Base-by-base conservation (phyloP, 2,888 invertebrate genomes). In the Pyrochroa serraticornis region DNA sequence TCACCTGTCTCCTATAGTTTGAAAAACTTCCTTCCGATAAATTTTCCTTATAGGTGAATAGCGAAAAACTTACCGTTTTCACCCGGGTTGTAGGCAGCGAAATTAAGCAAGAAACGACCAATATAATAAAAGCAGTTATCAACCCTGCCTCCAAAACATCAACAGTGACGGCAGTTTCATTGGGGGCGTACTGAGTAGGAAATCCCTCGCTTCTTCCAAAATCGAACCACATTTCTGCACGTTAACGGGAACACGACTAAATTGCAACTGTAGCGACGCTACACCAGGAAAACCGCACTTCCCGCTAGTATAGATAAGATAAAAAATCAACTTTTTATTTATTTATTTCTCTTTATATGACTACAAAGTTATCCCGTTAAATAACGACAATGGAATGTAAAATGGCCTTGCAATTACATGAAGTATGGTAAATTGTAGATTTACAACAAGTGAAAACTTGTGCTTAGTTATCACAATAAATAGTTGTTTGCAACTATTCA, bases 111-210 rank as follows among this genome's bases (percentile, higher is more conserved):
- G 77, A 75, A 12, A 79, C 37, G 13, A 70, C 72, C 13, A 82
- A 51, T 53, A 81, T 77, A 8, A 79, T 42, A 65, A 81, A 80
- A 3, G 78, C 73, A 1, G 71, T 60, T 22, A 82, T 75, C 35
- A 82, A 72, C 8, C 80, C 80, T 1, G 74, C 74, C 62, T 80
- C 79, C n/a, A 81, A 60, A n/a, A 81, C 75, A 65, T 83, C 82
- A 0, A 79, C 74, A 1, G 77, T 77, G 8, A 80, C 82, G 1
- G 82, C 69, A 1, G 78, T 78, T 50, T 75, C 71, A 59, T 77
- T 69, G 41, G 75, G 65, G 0, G 63, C 58, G 63, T 80, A 82
- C 58, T 75, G 75, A 0, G 80, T 75, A 0, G 82, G 82, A 66
- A 78, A 81, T 1, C 76, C 74, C 54, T 80, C 79, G 0, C 58